Evolutionary conservation across 2,888 invertebrate species (phyloP).

Genomic region (Macrosiphum euphorbiae): DNA sequence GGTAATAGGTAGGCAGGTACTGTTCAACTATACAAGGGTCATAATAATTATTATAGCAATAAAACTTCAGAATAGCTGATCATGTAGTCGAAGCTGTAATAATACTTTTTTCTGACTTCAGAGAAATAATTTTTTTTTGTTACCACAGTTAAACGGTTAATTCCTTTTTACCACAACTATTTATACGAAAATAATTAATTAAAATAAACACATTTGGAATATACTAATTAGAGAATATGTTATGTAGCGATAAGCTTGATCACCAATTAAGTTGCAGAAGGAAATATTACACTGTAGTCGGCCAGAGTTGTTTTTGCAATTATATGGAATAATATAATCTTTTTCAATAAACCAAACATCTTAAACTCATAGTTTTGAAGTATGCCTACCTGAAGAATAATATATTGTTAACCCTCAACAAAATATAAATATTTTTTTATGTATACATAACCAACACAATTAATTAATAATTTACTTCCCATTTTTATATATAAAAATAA

Average conservation of each 20-base stretch:
- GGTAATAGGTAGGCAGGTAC: background rate
- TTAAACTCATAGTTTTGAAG: background rate
- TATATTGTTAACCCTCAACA: background rate
- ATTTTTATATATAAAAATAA: background rate
- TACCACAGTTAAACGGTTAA: background rate
- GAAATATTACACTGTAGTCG: background rate
- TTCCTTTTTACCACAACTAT: background rate
- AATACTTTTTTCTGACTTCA: background rate
- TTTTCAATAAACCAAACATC: background rate
- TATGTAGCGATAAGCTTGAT: background rate
- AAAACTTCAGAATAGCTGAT: conserved; percentile 33
- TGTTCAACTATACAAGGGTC: background rate
- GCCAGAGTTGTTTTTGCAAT: background rate
- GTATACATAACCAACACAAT: background rate
- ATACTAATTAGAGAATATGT: background rate
- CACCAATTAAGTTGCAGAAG: background rate
- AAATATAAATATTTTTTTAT: background rate
- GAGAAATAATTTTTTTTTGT: background rate
- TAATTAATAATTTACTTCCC: background rate
- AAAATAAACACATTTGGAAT: background rate
- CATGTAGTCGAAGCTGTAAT: conserved; percentile 7
- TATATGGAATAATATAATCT: background rate
- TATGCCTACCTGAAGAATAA: background rate
- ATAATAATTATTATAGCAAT: conserved; percentile 40
- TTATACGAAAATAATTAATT: background rate